phyloP scores from a whole-genome alignment of 2,888 invertebrate species.

The Onthophagus sagittarius region DNA sequence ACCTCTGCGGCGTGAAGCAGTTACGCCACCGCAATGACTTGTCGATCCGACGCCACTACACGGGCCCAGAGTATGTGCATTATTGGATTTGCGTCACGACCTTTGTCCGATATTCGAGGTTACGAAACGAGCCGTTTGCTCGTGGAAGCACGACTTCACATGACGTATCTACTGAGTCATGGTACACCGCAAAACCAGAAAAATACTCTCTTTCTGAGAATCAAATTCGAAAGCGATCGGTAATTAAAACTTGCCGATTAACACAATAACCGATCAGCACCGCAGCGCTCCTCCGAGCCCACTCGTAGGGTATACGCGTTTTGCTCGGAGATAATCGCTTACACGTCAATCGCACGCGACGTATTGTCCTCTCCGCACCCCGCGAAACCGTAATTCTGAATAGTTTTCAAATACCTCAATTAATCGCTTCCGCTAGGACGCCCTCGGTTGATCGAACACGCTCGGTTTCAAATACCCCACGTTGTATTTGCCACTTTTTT shows the following conservation, averaged over 20 bases:
- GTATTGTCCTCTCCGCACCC: neutral
- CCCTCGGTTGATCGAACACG: neutral
- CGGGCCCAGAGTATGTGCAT: conserved; percentile 16
- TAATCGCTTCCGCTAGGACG: neutral
- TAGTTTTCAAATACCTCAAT: neutral
- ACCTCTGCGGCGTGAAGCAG: conserved; percentile 15
- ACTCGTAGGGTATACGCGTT: neutral
- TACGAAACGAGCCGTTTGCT: conserved; percentile 25
- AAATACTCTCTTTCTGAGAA: neutral
- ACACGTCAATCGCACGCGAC: neutral
- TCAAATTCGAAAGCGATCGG: neutral
- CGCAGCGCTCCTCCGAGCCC: neutral
- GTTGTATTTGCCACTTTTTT: neutral
- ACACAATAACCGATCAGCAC: neutral
- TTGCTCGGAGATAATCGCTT: neutral
- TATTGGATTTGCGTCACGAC: conserved; percentile 24
- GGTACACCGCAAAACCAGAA: conserved; percentile 14
- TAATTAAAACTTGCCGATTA: neutral
- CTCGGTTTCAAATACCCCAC: neutral
- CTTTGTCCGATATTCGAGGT: conserved; percentile 22
- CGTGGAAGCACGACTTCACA: conserved; percentile 25
- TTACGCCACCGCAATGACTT: conserved; percentile 20
- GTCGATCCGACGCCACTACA: conserved; percentile 12
- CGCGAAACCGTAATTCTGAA: neutral
- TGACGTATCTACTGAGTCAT: conserved; percentile 30